Evolutionary conservation across 2,888 invertebrate genomes (phyloP), one percentile per base, ranked within the genome.

Genomic region (Andrena chrysosceles): DNA sequence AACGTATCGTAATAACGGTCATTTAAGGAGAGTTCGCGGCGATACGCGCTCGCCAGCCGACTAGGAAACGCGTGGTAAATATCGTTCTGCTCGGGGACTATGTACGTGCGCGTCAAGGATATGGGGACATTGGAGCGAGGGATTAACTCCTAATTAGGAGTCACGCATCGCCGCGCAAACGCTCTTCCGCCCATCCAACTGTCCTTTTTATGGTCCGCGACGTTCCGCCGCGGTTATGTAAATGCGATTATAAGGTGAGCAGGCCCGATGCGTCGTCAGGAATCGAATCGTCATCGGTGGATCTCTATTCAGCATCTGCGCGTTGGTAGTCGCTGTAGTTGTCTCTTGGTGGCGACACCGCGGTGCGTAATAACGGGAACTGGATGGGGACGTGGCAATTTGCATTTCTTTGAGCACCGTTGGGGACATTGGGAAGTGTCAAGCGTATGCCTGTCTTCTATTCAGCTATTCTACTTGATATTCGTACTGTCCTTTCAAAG

Each of bases 1-100:
- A 83, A 77, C 73, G 85, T 73, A 85, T 80, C 85, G 85, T 82
- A 85, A 86, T 82, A 86, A 87, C 82, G 85, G 87, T 87, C 76
- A 77, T 85, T 86, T 85, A 82, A 80, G 64, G 77, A 72, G 72
- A 67, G 72, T 69, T 67, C 72, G 74, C 54, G 42, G n/a, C 49
- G 69, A 69, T 62, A 52, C 62, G 72, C 5, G 7, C 31, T 35
- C 20, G 35, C 23, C 20, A 23, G 20, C 20, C 23, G 60, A 20
- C 56, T 49, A 63, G 59, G 49, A 73, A 78, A 42, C 49, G 20
- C 23, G 16, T 56, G 42, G 64, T 48, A 68, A 76, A 67, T 67
- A 81, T 52, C 59, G 29, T 56, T 20, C 63, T 3, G 2, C n/a
- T 4, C 42, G 42, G 42, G 13, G 4, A 42, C 42, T 42, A 16